Base-by-base conservation (phyloP, 2,113 vertebrate species). In the Heterocephalus glaber region DNA sequence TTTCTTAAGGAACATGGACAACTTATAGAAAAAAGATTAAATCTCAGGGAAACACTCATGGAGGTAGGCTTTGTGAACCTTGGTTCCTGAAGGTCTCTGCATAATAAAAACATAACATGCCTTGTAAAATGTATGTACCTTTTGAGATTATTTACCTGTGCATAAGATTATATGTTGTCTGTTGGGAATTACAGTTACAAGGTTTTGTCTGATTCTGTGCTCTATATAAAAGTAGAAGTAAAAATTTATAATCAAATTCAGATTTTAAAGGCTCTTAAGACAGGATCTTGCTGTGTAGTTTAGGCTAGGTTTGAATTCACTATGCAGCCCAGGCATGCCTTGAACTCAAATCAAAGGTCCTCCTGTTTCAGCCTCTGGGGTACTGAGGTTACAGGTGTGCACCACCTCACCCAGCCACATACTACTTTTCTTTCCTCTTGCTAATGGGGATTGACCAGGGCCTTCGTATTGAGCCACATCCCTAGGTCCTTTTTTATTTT, bases 1-100 rank as follows among this genome's bases (percentile, higher is more conserved):
- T 99, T 99, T 98, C 99, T 99, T 24, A 99, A 99, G 98, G 99
- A 99, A 97, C 99, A 99, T 7, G 99, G 99, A 35, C 99, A 99
- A 85, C 99, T 99, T 93, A 99, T 99, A 94, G 99, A 99, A 97
- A 99, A 99, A 96, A 99, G 99, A 90, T 98, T 99, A 90, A 99
- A 99, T 98, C 98, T 99, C 95, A 98, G 99, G 97, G 99, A 99
- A 97, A 99, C 99, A 0, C 98, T 99, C 86, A 99, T 99, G 99
- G 99, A 99, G 99, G 99, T 99, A 96, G 86, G 98, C 72, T 96
- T 30, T 77, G 28, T 76, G 74, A 84, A 9, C 14, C 19, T 94
- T 95, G 82, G 26, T 38, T 77, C 68, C 30, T 93, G 20, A n/a
- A 68, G 65, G 76, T 92, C 3, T 63, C 12, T 82, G 12, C 1